Percentiles rank a stretch among this genome's conserved stretches.
Conservation (phyloP, 1,140 invertebrate genomes). For the Gerris buenoi region DNA sequence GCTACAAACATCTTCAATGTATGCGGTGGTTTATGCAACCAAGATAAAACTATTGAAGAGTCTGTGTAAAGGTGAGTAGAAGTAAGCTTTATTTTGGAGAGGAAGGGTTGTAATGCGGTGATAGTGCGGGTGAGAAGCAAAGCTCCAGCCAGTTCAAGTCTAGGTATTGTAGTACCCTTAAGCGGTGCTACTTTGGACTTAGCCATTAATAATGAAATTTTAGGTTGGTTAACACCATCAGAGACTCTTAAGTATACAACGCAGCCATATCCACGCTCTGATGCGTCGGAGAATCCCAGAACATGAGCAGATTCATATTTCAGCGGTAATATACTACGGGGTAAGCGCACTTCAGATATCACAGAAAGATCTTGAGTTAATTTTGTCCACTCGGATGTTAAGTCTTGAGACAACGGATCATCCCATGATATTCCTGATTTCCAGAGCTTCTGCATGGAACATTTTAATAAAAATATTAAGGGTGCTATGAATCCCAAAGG, state of each 20-base stretch:
- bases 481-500: conserved; percentile 25
- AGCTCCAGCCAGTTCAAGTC: conserved; percentile 28
- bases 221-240: background rate
- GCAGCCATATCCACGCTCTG: conserved; percentile 21
- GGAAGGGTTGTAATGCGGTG: background rate
- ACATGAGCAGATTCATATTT: conserved; percentile 14
- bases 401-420: conserved; percentile 15
- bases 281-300: conserved; percentile 26
- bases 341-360: background rate
- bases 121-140: conserved; percentile 21
- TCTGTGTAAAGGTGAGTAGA: conserved; percentile 17
- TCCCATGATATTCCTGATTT: conserved; percentile 24
- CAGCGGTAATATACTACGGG: background rate
- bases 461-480: conserved; percentile 20
- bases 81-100: background rate
- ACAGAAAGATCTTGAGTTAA: background rate
- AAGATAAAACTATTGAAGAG: conserved; percentile 19
- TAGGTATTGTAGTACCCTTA: conserved; percentile 26
- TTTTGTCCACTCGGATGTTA: background rate
- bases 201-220: conserved; percentile 22
- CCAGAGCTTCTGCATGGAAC: conserved; percentile 25
- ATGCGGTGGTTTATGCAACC: conserved; percentile 23
- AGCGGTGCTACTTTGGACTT: conserved; percentile 30
- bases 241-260: conserved; percentile 20
- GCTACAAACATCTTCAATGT: conserved; percentile 25